Base-by-base conservation (phyloP, 1,140 invertebrate genomes). In the Proctacanthus coquilletti region DNA sequence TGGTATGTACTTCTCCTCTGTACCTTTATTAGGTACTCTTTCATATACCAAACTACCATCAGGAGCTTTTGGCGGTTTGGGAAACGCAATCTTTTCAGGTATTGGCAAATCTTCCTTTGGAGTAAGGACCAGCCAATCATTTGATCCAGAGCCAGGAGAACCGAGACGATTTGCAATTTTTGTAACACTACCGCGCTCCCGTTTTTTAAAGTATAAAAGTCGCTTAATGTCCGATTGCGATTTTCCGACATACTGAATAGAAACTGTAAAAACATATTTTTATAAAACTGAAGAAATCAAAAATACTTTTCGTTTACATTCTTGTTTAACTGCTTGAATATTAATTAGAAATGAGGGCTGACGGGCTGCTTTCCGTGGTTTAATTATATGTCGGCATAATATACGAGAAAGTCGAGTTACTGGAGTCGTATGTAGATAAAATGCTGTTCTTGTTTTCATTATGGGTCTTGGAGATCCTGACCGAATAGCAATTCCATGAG, bases 401-500 rank as follows among this genome's bases (percentile, higher is more conserved):
- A 83, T 68, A 29, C 92, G 73, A 17, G 89, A 87, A 14, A 93
- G 74, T 44, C 85, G 72, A 29, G 89, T 92, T 46, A 91, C 66
- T 21, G 84, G 76, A 44, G 88, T 91, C 3, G 84, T 91, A 51
- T 83, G 77, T 46, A 96, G 68, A 66, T 92, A 95, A 65, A 95
- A 95, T 18, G 91, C 91, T 43, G 91, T 89, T 48, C 91, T 72
- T 27, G 92, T 95, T 65, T 95, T 95, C 86, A 95, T 92, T 0
- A 95, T 84, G 17, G 91, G 89, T 23, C 88, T 68, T 2, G 86
- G 84, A 18, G 83, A 84, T 18, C 82, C 85, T 33, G 67, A 66
- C 32, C 70, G 68, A 50, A 72, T 71, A 51, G 70, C 66, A 42
- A 66, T 65, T 3, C 88, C 88, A 65, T 95, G 91, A 21, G 84